phyloP scores from a whole-genome alignment of 1,140 invertebrate genomes.

The Bombyx mori region ASM3026992v2 NC_085109.1:11513001-11513500 shows the following conservation, averaged over 20 bases:
- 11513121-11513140: too few relatives aligned
- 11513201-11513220: not conserved
- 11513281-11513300: too few relatives aligned
- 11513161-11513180: too few relatives aligned
- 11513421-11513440: not conserved
- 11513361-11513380: too few relatives aligned
- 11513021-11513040: conserved; percentile 68
- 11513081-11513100: not conserved
- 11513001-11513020: conserved; percentile 55
- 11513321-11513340: too few relatives aligned
- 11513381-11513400: too few relatives aligned
- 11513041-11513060: conserved; percentile 65
- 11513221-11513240: too few relatives aligned
- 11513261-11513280: too few relatives aligned
- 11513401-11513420: not conserved
- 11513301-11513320: too few relatives aligned
- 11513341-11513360: too few relatives aligned
- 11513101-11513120: conserved; percentile 21
- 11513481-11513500: conserved; percentile 22
- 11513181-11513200: not conserved
- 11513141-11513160: too few relatives aligned
- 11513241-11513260: too few relatives aligned
- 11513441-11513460: not conserved
- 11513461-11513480: not conserved
- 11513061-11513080: conserved; percentile 15